Evolutionary conservation across 2,113 vertebrate genomes (phyloP), one percentile per base, ranked within the genome.

Genomic region (Suncus etruscus): DNA sequence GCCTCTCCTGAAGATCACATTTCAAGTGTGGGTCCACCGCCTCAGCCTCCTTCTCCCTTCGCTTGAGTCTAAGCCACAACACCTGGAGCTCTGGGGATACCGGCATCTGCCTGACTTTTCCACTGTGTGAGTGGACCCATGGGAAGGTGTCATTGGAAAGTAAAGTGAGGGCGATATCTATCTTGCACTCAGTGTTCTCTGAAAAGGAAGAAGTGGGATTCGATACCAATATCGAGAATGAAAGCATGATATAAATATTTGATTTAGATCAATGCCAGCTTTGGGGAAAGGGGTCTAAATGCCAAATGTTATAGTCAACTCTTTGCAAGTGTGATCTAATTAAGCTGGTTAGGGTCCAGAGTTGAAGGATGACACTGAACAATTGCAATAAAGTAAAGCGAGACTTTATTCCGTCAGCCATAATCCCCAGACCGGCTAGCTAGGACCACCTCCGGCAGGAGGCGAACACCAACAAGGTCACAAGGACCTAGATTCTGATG

Each of bases 121-220:
- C 31, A 51, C 51, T 25, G 78, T n/a, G 4, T 32, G 51, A 72
- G 11, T 4, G 83, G 16, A 18, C 3, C 45, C 27, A 14, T n/a
- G 20, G 15, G 6, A n/a, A 8, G 20, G 25, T 45, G 83, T 83
- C 80, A 63, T 12, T 32, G 69, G 66, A 54, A 22, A 80, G 39
- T 81, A 74, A 65, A 65, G 63, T 5, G 5, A 65, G 39, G 63
- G 20, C 24, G 63, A 22, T 25, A 2, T 24, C 25, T 25, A 65
- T 2, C 63, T 22, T 65, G 4, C 24, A 25, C 4, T 65, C 47
- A 2, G 31, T 25, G 63, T 18, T 72, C 24, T 90, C 48, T 70
- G 72, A n/a, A 81, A 94, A 77, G 29, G 79, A 69, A 73, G 31
- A 90, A 66, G 69, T 73, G 11, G 48, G 50, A 39, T 58, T 80